These are phyloP conservation scores for Pissodes strobi DNA, from an alignment of 1,140 invertebrate genomes.

Conservation along the genomic window DNA sequence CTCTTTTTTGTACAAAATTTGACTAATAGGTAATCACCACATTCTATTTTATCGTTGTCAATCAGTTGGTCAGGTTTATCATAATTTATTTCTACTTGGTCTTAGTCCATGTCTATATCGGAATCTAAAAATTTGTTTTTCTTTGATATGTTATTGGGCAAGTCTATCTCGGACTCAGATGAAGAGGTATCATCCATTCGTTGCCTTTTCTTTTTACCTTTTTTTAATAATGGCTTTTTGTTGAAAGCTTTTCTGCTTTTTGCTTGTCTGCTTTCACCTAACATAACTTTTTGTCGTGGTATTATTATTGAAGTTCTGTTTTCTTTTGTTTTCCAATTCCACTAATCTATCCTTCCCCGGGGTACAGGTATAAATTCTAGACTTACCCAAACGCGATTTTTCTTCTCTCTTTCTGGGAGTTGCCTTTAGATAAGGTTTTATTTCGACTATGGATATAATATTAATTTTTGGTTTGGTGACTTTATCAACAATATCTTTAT, in stretches of 20 bases:
- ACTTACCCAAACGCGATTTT: constrained; percentile 26
- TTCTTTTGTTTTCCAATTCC: constrained; percentile 22
- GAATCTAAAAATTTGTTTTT: constrained; percentile 1
- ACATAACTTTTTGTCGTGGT: constrained; percentile 19
- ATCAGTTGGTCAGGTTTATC: constrained; percentile 17
- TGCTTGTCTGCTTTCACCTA: constrained; percentile 8
- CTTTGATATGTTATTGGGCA: constrained; percentile 6
- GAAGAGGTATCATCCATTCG: constrained; percentile 17
- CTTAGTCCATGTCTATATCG: not conserved
- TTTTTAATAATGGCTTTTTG: no score
- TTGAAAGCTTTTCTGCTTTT: no score
- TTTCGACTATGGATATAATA: constrained; percentile 15
- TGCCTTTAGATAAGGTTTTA: constrained; percentile 15
- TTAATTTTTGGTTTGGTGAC: constrained; percentile 27
- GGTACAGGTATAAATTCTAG: constrained; percentile 34
- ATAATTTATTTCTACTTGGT: not conserved
- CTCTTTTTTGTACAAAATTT: constrained; percentile 28
- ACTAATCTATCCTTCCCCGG: constrained; percentile 36
- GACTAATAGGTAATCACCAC: constrained; percentile 15
- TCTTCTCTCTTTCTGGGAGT: constrained; percentile 12
- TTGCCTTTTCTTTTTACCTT: not conserved
- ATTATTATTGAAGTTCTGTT: constrained; percentile 20
- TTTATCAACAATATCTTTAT: constrained; percentile 9
- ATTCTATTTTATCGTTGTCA: constrained; percentile 23
- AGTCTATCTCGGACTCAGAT: constrained; percentile 33